Percentiles rank a stretch among this genome's conserved stretches.
These are phyloP conservation scores for Rhimphoctona megacephalus DNA, from an alignment of 2,888 invertebrate species.

Conservation along the genomic window DNA sequence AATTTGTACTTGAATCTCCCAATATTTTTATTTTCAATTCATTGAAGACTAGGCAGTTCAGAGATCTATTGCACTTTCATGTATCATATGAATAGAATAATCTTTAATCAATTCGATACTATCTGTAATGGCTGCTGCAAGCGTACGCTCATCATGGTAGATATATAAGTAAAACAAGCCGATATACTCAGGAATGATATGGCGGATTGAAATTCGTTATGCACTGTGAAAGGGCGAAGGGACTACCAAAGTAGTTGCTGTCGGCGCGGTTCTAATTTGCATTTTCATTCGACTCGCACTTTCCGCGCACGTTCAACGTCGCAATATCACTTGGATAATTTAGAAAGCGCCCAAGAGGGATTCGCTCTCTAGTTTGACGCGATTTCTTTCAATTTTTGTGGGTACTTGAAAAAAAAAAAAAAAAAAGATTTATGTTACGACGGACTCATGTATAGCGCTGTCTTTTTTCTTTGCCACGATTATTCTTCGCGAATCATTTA, in stretches of 20 bases:
- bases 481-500: not conserved
- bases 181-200: slow-evolving; percentile 56
- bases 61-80: not conserved
- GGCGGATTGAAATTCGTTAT: slow-evolving; percentile 63
- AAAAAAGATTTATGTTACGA: not conserved
- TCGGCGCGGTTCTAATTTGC: slow-evolving; percentile 48
- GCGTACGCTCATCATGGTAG: slow-evolving; percentile 9
- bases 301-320: slow-evolving; percentile 47
- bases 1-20: not conserved
- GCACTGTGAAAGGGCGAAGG: slow-evolving; percentile 21
- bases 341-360: slow-evolving; percentile 26
- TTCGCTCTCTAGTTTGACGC: slow-evolving; percentile 2
- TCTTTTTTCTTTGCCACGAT: not conserved
- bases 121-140: slow-evolving; percentile 29
- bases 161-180: slow-evolving; percentile 30
- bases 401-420: not conserved
- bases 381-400: slow-evolving; percentile 16
- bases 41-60: not conserved
- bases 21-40: not conserved
- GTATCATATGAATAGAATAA: not conserved
- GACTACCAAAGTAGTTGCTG: slow-evolving; percentile 15
- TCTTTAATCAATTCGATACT: slow-evolving; percentile 49
- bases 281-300: slow-evolving; percentile 59
- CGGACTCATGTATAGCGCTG: not conserved
- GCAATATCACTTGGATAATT: slow-evolving; percentile 40